phyloP scores from a whole-genome alignment of 2,113 vertebrate genomes.

The Hoplias malabaricus region DNA sequence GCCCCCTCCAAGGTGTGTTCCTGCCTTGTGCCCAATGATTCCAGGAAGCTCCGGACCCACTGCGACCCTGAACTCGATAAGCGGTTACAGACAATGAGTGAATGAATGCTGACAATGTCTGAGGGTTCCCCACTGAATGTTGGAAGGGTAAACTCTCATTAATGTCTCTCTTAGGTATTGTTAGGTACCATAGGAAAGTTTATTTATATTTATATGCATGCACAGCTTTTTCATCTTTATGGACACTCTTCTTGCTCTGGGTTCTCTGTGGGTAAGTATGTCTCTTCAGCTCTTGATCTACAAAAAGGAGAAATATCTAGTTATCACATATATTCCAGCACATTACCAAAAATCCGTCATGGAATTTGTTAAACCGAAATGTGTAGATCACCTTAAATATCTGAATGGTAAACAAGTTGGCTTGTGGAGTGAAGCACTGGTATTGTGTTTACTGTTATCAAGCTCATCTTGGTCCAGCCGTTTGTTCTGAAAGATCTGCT shows the following conservation, averaged over 20 bases:
- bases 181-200: background rate
- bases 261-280: constrained; percentile 81
- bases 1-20: too few species aligned
- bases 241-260: constrained; percentile 64
- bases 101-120: too few species aligned
- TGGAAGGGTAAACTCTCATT: background rate
- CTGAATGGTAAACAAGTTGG: constrained; percentile 75
- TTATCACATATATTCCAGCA: background rate
- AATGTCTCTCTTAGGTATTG: background rate
- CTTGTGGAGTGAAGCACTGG: constrained; percentile 71
- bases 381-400: constrained; percentile 64
- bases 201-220: background rate
- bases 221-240: background rate
- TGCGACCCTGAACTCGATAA: too few species aligned
- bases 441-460: constrained; percentile 77
- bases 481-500: constrained; percentile 79
- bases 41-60: too few species aligned
- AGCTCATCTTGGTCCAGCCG: constrained; percentile 84
- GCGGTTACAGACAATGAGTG: too few species aligned
- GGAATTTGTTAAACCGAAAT: too few species aligned
- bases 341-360: too few species aligned
- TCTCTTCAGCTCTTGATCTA: constrained; percentile 79
- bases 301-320: constrained; percentile 18
- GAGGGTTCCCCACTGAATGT: background rate
- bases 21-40: too few species aligned